Conservation (phyloP, 2,888 invertebrate species). For the Heliconius charithonia region DNA sequence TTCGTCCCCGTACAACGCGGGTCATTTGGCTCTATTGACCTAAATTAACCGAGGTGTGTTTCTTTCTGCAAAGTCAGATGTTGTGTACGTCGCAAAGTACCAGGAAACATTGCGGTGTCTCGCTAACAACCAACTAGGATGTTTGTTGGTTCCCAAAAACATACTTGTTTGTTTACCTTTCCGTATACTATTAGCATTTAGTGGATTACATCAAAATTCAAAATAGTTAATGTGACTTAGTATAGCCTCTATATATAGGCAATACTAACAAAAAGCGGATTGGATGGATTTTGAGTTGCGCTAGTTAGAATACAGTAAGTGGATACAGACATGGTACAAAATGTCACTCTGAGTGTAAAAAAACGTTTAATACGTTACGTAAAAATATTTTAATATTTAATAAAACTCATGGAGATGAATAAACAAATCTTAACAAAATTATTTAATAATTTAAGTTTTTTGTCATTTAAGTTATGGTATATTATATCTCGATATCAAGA, state of each 20-base stretch:
- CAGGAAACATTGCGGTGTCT: constrained; percentile 1
- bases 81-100: constrained; percentile 10
- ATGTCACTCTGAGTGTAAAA: too few species aligned
- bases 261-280: not conserved
- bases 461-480: not conserved
- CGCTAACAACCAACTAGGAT: not conserved
- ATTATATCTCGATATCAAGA: not conserved
- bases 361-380: too few species aligned
- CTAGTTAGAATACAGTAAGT: too few species aligned
- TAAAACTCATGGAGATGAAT: not conserved
- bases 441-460: not conserved
- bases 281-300: too few species aligned
- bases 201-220: not conserved
- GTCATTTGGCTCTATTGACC: constrained; percentile 30
- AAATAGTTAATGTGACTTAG: not conserved
- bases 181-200: not conserved
- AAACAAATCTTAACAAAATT: not conserved
- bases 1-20: constrained; percentile 15
- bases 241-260: not conserved
- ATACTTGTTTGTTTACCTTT: not conserved
- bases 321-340: too few species aligned
- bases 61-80: constrained; percentile 13
- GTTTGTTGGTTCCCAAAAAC: not conserved
- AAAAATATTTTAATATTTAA: not conserved
- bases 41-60: constrained; percentile 23